These are phyloP conservation scores for Gordius sp. DNA, from an alignment of 2,888 invertebrate genomes.

Conservation along the genomic window DNA sequence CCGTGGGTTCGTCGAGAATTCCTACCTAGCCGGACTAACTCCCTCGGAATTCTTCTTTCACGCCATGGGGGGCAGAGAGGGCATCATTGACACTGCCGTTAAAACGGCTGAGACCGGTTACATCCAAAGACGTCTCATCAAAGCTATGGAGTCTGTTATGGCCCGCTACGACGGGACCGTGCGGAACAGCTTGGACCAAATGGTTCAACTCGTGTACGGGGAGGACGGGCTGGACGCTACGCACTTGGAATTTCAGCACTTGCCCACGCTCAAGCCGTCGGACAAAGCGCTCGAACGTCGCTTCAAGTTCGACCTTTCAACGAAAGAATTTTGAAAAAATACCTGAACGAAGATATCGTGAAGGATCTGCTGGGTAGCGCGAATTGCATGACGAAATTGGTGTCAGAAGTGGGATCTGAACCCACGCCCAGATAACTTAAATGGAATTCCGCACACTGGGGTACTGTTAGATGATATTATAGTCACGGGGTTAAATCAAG, in stretches of 20 bases:
- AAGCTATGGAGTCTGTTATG: slow-evolving; percentile 92
- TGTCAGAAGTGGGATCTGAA: too few species aligned
- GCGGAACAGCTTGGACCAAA: slow-evolving; percentile 37
- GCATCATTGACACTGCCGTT: slow-evolving; percentile 99
- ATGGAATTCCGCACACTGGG: too few species aligned
- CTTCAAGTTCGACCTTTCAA: slow-evolving; percentile 79
- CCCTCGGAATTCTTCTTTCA: slow-evolving; percentile 99
- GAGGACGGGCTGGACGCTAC: slow-evolving; percentile 96
- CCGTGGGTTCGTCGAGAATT: slow-evolving; percentile 96
- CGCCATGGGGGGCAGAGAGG: slow-evolving; percentile 99
- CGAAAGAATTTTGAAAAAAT: too few species aligned
- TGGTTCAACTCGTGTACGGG: slow-evolving; percentile 56
- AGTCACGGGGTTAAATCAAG: too few species aligned
- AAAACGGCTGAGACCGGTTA: slow-evolving; percentile 99
- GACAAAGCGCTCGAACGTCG: slow-evolving; percentile 79
- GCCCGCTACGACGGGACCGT: slow-evolving; percentile 85
- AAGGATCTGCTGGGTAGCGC: slow-evolving; percentile 72
- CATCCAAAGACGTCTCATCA: slow-evolving; percentile 95
- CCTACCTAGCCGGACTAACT: slow-evolving; percentile 89
- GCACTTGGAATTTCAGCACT: slow-evolving; percentile 73
- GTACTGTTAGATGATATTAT: too few species aligned
- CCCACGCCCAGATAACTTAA: too few species aligned
- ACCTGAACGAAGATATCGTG: slow-evolving; percentile 56
- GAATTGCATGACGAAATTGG: slow-evolving; percentile 61
- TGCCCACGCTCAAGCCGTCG: slow-evolving; percentile 77